Evolutionary conservation across 2,888 invertebrate genomes (phyloP), one percentile per base, ranked within the genome.

Genomic region (Theodoxus fluviatilis): DNA sequence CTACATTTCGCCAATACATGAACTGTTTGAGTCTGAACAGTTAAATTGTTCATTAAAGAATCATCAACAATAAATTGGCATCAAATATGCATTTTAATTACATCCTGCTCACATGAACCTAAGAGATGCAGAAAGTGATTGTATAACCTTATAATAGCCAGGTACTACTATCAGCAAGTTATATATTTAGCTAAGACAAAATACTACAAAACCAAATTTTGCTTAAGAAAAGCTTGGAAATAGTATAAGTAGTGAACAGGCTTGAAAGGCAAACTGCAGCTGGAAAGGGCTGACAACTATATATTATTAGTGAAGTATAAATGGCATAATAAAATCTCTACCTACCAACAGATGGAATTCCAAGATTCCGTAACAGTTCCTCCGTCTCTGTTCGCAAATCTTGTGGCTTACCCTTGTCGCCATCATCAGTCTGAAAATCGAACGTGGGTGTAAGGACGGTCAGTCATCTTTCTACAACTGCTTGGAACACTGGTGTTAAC

Each of bases 291-390:
- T 40, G 15, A n/a, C 12, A 47, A n/a, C 1, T 9, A 52, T 22
- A 6, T 18, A 40, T 25, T n/a, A 2, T 40, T 3, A 3, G 2
- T 37, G 33, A 35, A 9, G 6, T 35, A 63, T 31, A 28, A 18
- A 59, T 59, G 9, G 18, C 28, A 18, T 40, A 47, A 52, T n/a
- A 18, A 3, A n/a, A 37, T 43, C 57, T 57, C 65, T 66, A 64
- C 61, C 49, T 72, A 81, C 81, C 79, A 73, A 77, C 70, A 31
- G 80, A 76, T n/a, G 83, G 81, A 67, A 86, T 85, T 18, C 85
- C 86, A 25, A 86, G 76, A 63, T 83, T 81, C 70, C 80, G 76
- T 25, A 86, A 76, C 25, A 86, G 71, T 61, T 84, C 81, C 68
- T 86, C 86, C 31, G 85, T 81, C 66, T 85, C 85, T 49, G 77